Evolutionary conservation across 2,888 invertebrate genomes (phyloP), one percentile per base, ranked within the genome.

Genomic region (Agrilus biguttatus): DNA sequence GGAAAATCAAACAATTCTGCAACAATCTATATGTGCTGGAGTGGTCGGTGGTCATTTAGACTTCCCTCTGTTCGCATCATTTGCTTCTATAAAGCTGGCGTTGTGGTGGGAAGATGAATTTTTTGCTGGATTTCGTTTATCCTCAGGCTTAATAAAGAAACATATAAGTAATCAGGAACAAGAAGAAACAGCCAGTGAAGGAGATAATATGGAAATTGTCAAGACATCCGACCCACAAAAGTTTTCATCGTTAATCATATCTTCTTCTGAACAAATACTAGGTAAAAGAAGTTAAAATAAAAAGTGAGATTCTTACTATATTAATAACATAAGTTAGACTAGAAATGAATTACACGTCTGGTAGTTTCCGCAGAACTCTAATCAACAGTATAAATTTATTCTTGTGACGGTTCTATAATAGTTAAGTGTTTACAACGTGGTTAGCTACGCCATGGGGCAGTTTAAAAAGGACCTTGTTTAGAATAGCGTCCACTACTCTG

Each of bases 71-170:
- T 83, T 80, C 58, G 86, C 85, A 7, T 86, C 86, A 1, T 87
- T 87, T 68, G 86, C 86, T 2, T 77, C 87, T 1, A 80, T 84
- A 14, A 88, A 88, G 68, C 73, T 87, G 51, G 84, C 86, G 1
- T 63, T 79, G n/a, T 88, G 87, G 88, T 81, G 86, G 73, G 87
- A 88, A 66, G 84, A 85, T 50, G 87, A 87, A 57, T 87, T 81
- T 56, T 67, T 74, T 33, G 81, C 83, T 41, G 83, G 86, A 17
- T 86, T 83, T 57, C 74, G 79, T 61, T 77, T 72, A 55, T 71
- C 71, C 23, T 80, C 80, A 1, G 79, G 77, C 1, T 63, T 66
- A 47, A 46, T 64, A 13, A 57, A 58, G 37, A 54, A 55, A 44
- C 33, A 37, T 2, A 44, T 46, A n/a, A 46, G 47, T 21, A 45